These are phyloP conservation scores for Bubo bubo DNA, from an alignment of 2,113 vertebrate genomes.

Conservation along the genomic window DNA sequence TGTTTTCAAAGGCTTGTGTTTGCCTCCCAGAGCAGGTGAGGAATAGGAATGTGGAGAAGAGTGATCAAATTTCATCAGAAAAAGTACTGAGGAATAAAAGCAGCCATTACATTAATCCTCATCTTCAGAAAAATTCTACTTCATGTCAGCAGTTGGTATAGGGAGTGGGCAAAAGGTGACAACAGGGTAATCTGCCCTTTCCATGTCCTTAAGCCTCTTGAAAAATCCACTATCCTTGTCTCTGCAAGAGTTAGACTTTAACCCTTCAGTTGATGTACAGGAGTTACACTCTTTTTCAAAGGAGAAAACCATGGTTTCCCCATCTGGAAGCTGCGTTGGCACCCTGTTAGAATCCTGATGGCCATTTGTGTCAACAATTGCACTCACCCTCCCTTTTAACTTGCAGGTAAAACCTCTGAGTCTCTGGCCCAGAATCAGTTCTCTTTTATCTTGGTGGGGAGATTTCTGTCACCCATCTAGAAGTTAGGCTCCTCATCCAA, in stretches of 20 bases:
- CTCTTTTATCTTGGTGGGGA: background rate
- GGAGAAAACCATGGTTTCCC: background rate
- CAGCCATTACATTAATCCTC: constrained; percentile 76
- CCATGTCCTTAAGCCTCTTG: constrained; percentile 23
- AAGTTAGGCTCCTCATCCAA: background rate
- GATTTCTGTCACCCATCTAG: background rate
- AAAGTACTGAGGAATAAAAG: constrained; percentile 64
- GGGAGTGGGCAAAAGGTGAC: constrained; percentile 68
- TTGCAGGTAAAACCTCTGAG: background rate
- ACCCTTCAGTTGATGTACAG: background rate
- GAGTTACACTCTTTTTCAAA: background rate
- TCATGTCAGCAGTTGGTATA: constrained; percentile 70
- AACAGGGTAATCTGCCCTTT: constrained; percentile 48
- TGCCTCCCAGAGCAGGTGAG: constrained; percentile 71
- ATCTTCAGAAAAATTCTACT: constrained; percentile 69
- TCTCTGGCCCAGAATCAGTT: background rate
- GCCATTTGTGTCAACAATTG: background rate
- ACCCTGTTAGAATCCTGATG: background rate
- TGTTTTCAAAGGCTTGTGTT: constrained; percentile 72
- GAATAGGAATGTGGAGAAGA: constrained; percentile 65
- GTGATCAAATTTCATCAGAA: constrained; percentile 73
- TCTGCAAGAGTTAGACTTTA: background rate
- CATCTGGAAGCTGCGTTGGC: background rate
- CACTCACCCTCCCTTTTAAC: background rate
- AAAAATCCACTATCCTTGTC: background rate